phyloP scores from a whole-genome alignment of 2,888 invertebrate genomes.

The Priocnemis perturbator region DNA sequence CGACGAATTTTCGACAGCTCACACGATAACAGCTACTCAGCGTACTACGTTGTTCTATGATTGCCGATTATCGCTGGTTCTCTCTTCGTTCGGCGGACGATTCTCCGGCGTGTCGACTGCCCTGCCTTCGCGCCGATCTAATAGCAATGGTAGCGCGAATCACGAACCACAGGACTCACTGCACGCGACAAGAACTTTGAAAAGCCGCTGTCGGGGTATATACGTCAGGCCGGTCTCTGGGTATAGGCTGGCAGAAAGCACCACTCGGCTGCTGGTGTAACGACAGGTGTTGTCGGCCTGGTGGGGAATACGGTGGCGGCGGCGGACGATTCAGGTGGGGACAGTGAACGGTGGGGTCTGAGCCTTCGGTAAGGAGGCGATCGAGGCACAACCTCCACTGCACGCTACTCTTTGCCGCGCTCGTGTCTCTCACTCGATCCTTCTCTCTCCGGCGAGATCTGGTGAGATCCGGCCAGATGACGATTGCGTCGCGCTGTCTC shows the following conservation, averaged over 20 bases:
- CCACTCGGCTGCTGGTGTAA: slow-evolving; percentile 45
- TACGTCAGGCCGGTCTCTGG: slow-evolving; percentile 42
- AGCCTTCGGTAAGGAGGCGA: slow-evolving; percentile 39
- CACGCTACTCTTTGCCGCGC: slow-evolving; percentile 1
- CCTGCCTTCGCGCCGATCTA: too few species aligned
- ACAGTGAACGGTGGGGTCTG: slow-evolving; percentile 45
- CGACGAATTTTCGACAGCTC: too few species aligned
- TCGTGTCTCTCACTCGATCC: neutral
- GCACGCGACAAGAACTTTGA: slow-evolving; percentile 37
- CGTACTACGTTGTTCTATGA: too few species aligned
- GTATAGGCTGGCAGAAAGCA: slow-evolving; percentile 45
- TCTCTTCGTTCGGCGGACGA: too few species aligned
- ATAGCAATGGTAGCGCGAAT: slow-evolving; percentile 1
- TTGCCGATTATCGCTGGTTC: too few species aligned
- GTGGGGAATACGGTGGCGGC: slow-evolving; percentile 31
- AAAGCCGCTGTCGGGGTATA: slow-evolving; percentile 45
- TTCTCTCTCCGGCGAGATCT: neutral
- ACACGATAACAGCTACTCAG: too few species aligned
- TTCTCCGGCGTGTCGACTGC: too few species aligned
- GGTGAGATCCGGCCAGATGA: too few species aligned
- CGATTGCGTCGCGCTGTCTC: too few species aligned
- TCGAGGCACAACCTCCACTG: slow-evolving; percentile 31
- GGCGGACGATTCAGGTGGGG: slow-evolving; percentile 31
- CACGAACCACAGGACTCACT: slow-evolving; percentile 33
- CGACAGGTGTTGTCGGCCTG: slow-evolving; percentile 48